Percentiles rank a stretch among this genome's conserved stretches.
These are phyloP conservation scores for Tachina grossa DNA, from an alignment of 2,888 invertebrate species.

Conservation along the genomic window DNA sequence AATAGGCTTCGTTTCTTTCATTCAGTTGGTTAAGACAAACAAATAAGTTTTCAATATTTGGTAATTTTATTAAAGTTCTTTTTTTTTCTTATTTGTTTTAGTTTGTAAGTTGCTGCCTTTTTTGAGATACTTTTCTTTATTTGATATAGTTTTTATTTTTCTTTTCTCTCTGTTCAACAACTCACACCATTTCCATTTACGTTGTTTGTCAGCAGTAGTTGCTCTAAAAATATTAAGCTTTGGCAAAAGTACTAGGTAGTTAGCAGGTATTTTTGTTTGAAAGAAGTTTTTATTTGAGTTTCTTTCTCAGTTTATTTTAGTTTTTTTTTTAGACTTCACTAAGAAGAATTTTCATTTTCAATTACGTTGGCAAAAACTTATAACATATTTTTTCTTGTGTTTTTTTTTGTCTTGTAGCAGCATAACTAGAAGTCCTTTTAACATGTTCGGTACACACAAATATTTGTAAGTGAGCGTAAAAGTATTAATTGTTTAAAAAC, in stretches of 20 bases:
- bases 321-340: too few relatives aligned
- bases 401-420: too few relatives aligned
- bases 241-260: background rate
- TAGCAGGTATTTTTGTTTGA: slow-evolving; percentile 10
- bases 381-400: slow-evolving; percentile 10
- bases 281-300: slow-evolving; percentile 4
- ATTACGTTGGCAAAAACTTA: slow-evolving; percentile 60
- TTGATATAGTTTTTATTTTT: slow-evolving; percentile 17
- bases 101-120: background rate
- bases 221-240: background rate
- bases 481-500: too few relatives aligned
- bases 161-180: slow-evolving; percentile 2
- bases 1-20: slow-evolving; percentile 43
- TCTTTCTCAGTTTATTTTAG: background rate
- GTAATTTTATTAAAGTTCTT: slow-evolving; percentile 60
- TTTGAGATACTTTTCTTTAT: slow-evolving; percentile 11
- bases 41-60: slow-evolving; percentile 66
- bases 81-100: slow-evolving; percentile 30
- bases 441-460: too few relatives aligned
- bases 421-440: too few relatives aligned
- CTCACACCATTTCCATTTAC: background rate
- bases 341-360: slow-evolving; percentile 50
- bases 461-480: too few relatives aligned
- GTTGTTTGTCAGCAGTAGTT: background rate
- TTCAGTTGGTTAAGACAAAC: slow-evolving; percentile 56